These are phyloP conservation scores for Campylomormyrus numenius DNA, from an alignment of 2,113 vertebrate genomes.

Conservation along the genomic window DNA sequence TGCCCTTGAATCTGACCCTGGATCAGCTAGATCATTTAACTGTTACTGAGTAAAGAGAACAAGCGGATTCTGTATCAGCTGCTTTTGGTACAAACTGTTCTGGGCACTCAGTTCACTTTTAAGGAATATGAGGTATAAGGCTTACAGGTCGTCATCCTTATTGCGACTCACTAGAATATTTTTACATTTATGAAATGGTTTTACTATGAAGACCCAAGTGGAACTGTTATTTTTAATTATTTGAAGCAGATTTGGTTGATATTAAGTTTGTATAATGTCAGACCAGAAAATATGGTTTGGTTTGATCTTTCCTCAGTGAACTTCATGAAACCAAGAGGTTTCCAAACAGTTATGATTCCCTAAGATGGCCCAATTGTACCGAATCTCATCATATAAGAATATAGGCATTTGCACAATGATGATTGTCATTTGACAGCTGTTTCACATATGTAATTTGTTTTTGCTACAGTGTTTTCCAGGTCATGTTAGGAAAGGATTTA, in stretches of 20 bases:
- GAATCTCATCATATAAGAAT: not conserved
- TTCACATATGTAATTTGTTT: not conserved
- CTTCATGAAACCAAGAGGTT: not conserved
- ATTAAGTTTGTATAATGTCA: not conserved
- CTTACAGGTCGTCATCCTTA: not conserved
- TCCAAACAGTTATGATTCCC: not conserved
- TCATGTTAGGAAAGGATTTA: not conserved
- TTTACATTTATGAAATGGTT: not conserved
- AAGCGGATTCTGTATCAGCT: constrained; percentile 3
- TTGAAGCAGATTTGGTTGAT: not conserved
- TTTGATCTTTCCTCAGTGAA: not conserved
- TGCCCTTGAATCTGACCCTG: not conserved
- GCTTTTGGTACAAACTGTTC: not conserved
- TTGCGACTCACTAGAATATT: not conserved
- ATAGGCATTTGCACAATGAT: not conserved
- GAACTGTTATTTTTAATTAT: not conserved
- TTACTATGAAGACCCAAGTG: not conserved
- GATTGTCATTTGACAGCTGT: not conserved
- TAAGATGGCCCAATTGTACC: not conserved
- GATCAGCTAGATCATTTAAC: not conserved
- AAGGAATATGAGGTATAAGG: not conserved
- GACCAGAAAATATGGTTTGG: not conserved
- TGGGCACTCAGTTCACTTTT: not conserved
- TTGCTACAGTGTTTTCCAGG: not conserved
- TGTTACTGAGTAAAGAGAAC: not conserved